These are phyloP conservation scores for Acipenser oxyrinchus DNA, from an alignment of 2,797 vertebrate species.

Conservation along the genomic window DNA sequence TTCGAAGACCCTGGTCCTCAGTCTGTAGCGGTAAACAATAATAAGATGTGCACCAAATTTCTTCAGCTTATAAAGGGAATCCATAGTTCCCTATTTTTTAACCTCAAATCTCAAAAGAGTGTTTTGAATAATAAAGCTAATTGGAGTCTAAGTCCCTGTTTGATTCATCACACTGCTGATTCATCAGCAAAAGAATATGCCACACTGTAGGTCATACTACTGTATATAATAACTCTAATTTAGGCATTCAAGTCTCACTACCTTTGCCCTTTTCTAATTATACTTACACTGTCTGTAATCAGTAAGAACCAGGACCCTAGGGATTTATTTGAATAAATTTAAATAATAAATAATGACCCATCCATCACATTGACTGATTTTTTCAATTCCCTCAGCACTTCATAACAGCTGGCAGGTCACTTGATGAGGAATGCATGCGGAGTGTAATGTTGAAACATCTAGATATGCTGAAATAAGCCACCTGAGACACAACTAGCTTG, in stretches of 20 bases:
- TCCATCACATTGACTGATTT: slow-evolving; percentile 53
- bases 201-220: not conserved
- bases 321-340: slow-evolving; percentile 49
- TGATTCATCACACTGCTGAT: not conserved
- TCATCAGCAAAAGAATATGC: not conserved
- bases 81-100: no score
- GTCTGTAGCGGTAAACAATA: no score
- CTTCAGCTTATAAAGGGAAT: no score
- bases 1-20: no score
- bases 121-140: no score
- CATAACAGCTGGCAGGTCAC: slow-evolving; percentile 42
- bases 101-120: no score
- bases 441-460: slow-evolving; percentile 24
- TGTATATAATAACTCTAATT: slow-evolving; percentile 38
- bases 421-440: slow-evolving; percentile 37
- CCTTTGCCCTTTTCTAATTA: slow-evolving; percentile 49
- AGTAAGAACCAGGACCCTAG: slow-evolving; percentile 34
- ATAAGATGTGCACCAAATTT: no score
- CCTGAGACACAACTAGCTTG: slow-evolving; percentile 12
- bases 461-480: slow-evolving; percentile 34
- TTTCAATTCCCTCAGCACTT: slow-evolving; percentile 40
- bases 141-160: no score
- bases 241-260: slow-evolving; percentile 43
- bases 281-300: slow-evolving; percentile 35
- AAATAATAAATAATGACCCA: slow-evolving; percentile 46